Conservation (phyloP, 2,113 vertebrate species). For the Arenaria interpres region DNA sequence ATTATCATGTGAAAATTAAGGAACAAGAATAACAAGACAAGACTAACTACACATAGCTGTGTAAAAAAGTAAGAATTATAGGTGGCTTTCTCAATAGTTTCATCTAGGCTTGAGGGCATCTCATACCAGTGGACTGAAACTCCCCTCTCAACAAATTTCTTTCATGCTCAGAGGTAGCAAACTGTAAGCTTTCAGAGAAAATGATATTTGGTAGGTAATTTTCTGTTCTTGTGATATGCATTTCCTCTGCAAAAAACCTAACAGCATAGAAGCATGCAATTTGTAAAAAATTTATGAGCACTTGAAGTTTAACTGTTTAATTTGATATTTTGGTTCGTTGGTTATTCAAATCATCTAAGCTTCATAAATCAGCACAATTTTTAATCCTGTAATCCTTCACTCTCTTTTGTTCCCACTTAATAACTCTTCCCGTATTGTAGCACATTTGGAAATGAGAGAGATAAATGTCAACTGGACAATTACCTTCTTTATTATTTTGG, state of each 20-base stretch:
- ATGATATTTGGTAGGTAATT: neutral
- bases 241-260: neutral
- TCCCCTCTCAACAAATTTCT: neutral
- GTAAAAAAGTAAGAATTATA: neutral
- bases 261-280: neutral
- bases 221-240: neutral
- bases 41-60: neutral
- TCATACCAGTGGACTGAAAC: neutral
- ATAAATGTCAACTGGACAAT: neutral
- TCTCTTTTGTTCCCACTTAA: neutral
- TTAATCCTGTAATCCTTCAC: neutral
- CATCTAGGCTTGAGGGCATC: neutral
- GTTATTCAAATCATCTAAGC: neutral
- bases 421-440: neutral
- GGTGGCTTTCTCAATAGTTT: neutral
- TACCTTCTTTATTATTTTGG: neutral
- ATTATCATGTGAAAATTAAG: neutral
- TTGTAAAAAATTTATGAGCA: neutral
- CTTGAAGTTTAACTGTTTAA: neutral
- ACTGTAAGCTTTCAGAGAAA: neutral
- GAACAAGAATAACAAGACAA: neutral
- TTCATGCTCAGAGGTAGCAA: neutral
- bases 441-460: neutral
- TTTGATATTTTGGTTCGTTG: neutral
- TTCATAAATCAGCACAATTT: neutral